These are phyloP conservation scores for Hydrotaea cyrtoneurina DNA, from an alignment of 2,888 invertebrate species.

Conservation along the genomic window DNA sequence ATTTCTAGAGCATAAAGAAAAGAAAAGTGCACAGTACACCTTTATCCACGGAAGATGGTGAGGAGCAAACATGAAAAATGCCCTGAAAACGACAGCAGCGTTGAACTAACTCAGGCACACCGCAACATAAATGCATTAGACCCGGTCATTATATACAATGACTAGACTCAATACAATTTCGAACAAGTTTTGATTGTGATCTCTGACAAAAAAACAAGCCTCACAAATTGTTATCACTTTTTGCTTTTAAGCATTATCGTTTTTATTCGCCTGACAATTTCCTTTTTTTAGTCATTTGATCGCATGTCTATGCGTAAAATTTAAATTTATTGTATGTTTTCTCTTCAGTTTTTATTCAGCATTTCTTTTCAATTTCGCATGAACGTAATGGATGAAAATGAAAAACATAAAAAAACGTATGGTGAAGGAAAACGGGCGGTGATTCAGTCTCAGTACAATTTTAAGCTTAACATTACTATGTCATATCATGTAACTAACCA, in stretches of 20 bases:
- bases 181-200: background rate
- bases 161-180: background rate
- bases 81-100: background rate
- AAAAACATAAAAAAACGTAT: background rate
- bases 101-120: background rate
- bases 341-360: background rate
- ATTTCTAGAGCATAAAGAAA: slow-evolving; percentile 30
- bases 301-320: slow-evolving; percentile 33
- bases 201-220: background rate
- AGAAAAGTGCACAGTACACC: background rate
- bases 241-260: background rate
- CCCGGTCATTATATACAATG: too few relatives aligned
- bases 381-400: background rate
- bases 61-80: slow-evolving; percentile 46
- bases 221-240: background rate
- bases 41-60: background rate
- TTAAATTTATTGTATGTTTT: slow-evolving; percentile 17
- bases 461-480: slow-evolving; percentile 63
- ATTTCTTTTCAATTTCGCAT: background rate
- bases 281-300: background rate
- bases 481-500: slow-evolving; percentile 63
- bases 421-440: background rate
- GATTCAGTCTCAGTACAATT: slow-evolving; percentile 43
- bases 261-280: background rate
- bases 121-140: background rate